phyloP scores from a whole-genome alignment of 2,113 vertebrate genomes.

The Bungarus multicinctus region DNA sequence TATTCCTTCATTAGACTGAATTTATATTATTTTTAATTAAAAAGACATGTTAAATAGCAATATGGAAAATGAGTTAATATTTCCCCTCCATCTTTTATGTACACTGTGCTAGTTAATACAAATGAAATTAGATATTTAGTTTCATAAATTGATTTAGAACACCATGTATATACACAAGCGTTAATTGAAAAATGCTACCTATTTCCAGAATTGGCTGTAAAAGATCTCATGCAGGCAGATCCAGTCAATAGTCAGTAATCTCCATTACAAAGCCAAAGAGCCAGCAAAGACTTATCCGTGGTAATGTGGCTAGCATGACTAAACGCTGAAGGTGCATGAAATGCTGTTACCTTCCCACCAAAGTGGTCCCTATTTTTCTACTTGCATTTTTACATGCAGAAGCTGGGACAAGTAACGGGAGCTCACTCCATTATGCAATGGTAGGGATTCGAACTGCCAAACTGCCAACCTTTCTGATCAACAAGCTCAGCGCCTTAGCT shows the following conservation, averaged over 20 bases:
- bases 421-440: too few species aligned
- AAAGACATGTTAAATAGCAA: neutral
- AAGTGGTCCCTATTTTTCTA: too few species aligned
- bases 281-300: too few species aligned
- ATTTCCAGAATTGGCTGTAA: neutral
- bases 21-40: neutral
- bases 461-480: too few species aligned
- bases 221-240: neutral
- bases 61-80: conserved; percentile 3
- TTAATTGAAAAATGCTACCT: neutral
- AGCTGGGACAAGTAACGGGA: too few species aligned
- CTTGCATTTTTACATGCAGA: too few species aligned
- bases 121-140: neutral
- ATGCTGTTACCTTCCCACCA: too few species aligned
- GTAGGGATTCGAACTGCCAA: too few species aligned
- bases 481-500: too few species aligned
- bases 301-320: too few species aligned
- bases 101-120: neutral
- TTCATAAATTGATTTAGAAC: neutral
- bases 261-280: too few species aligned
- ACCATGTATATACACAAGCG: neutral
- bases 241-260: neutral
- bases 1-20: neutral
- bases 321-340: too few species aligned
- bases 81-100: neutral